Percentiles rank a stretch among this genome's conserved stretches.
phyloP scores from a whole-genome alignment of 2,113 vertebrate genomes.

The Pavo muticus region DNA sequence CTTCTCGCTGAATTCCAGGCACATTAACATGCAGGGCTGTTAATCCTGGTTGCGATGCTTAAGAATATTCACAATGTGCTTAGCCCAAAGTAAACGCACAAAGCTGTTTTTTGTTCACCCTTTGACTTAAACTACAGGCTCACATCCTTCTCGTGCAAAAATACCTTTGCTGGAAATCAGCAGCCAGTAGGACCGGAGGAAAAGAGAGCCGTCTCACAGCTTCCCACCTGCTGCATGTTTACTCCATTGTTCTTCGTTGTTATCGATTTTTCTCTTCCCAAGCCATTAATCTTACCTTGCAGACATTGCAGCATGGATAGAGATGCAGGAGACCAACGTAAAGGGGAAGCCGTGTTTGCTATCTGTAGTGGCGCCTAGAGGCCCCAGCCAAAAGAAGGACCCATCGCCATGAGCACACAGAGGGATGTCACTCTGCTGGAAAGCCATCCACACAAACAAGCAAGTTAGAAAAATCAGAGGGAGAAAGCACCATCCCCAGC shows the following conservation, averaged over 20 bases:
- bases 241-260: not conserved
- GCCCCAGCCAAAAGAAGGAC: not conserved
- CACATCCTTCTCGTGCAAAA: not conserved
- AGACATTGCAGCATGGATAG: not conserved
- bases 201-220: not conserved
- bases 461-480: not conserved
- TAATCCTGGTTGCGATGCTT: conserved; percentile 68
- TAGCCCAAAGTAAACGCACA: conserved; percentile 46
- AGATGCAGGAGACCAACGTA: not conserved
- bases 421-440: not conserved
- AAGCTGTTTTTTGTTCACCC: conserved; percentile 59
- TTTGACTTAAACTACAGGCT: not conserved
- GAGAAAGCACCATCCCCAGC: conserved; percentile 1
- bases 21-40: conserved; percentile 68
- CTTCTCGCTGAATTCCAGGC: conserved; percentile 44
- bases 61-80: conserved; percentile 67
- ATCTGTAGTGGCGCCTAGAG: not conserved
- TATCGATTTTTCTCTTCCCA: not conserved
- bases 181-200: not conserved
- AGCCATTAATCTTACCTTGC: conserved; percentile 53
- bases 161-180: not conserved
- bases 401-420: not conserved
- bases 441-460: not conserved
- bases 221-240: not conserved
- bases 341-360: not conserved